Conservation (phyloP, 2,113 vertebrate genomes). For the Ploceus nigricollis region DNA sequence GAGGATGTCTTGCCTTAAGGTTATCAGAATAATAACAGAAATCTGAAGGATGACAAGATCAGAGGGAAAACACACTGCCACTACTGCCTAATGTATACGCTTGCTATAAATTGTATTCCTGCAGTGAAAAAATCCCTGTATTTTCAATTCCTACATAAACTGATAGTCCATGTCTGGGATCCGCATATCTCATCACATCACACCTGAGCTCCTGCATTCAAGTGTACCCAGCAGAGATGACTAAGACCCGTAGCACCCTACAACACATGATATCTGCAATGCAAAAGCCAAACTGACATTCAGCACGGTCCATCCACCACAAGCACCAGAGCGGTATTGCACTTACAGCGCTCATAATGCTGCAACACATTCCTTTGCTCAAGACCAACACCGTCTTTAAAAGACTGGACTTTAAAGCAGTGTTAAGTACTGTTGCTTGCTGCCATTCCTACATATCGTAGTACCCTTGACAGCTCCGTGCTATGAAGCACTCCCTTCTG, state of each 20-base stretch:
- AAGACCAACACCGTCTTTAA: background rate
- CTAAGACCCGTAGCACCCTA: background rate
- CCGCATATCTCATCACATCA: background rate
- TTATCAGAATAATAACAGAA: background rate
- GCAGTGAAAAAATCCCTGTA: background rate
- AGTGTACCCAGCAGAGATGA: background rate
- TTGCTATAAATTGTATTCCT: background rate
- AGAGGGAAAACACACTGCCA: background rate
- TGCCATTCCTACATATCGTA: accelerated
- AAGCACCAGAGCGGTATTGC: background rate
- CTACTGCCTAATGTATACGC: background rate
- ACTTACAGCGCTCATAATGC: background rate
- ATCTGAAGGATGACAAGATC: background rate
- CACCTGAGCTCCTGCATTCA: background rate
- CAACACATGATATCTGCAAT: background rate
- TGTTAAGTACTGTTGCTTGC: background rate
- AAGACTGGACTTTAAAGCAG: background rate
- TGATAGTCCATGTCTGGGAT: background rate
- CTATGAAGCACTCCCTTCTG: background rate
- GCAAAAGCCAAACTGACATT: background rate
- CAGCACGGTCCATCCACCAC: background rate
- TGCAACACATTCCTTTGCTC: background rate
- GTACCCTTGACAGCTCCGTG: accelerated
- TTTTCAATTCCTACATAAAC: background rate
- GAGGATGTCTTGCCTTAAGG: background rate